phyloP scores from a whole-genome alignment of 2,888 invertebrate species.

The Poecilus cupreus region DNA sequence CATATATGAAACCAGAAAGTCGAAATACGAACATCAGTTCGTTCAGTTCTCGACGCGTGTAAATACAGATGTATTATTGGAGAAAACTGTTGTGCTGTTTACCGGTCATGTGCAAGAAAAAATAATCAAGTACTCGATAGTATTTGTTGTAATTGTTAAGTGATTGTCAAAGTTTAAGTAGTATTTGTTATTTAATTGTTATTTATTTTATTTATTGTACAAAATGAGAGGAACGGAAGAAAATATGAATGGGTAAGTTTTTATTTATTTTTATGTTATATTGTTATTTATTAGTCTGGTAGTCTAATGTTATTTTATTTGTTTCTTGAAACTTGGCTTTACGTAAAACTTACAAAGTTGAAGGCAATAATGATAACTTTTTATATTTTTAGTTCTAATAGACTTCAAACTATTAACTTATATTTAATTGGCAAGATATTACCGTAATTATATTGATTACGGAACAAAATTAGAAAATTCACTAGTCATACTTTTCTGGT shows the following conservation, averaged over 20 bases:
- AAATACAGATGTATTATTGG: conserved; percentile 7
- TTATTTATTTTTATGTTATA: neutral
- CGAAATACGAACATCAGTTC: conserved; percentile 3
- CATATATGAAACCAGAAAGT: conserved; percentile 27
- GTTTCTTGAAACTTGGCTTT: neutral
- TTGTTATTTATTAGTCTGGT: neutral
- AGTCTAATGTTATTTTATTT: neutral
- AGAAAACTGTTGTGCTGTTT: conserved; percentile 8
- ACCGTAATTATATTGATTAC: neutral
- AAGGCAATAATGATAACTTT: neutral
- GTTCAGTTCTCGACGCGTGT: conserved; percentile 27
- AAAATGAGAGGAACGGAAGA: conserved; percentile 31
- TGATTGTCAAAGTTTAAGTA: neutral
- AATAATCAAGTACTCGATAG: neutral
- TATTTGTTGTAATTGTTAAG: conserved; percentile 22
- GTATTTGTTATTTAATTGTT: conserved; percentile 43
- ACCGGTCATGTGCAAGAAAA: conserved; percentile 53
- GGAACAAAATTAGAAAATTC: neutral
- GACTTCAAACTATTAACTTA: neutral
- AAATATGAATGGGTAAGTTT: conserved; percentile 44
- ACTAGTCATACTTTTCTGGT: no score
- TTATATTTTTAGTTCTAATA: neutral
- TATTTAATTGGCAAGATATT: neutral
- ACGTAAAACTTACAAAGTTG: neutral
- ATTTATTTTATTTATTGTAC: conserved; percentile 47